A percentile compares a stretch with the other conserved stretches of the same genome.
Conservation (phyloP, 2,797 vertebrate species). For the Acipenser transmontanus region DNA sequence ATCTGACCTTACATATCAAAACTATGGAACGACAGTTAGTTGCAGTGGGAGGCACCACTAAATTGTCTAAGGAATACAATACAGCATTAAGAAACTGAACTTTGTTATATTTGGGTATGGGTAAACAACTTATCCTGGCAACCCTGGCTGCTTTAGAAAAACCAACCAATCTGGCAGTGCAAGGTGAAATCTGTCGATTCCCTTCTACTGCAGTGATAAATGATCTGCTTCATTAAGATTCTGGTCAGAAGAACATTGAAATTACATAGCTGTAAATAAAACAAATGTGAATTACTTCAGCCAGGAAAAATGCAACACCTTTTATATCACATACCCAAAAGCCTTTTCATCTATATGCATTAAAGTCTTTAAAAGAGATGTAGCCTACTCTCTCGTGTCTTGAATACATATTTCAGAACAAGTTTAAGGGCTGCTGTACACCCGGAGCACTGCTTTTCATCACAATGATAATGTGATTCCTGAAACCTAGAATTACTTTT, state of each 20-base stretch:
- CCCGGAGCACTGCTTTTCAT: no score
- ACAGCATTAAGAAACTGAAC: constrained; percentile 16
- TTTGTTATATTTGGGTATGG: constrained; percentile 23
- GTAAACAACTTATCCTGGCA: constrained; percentile 27
- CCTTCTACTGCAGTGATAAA: constrained; percentile 31
- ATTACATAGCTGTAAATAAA: constrained; percentile 39
- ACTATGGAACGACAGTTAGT: background rate
- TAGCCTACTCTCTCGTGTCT: no score
- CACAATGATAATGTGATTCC: no score
- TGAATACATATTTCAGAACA: no score
- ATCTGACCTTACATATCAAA: constrained; percentile 58
- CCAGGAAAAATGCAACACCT: background rate
- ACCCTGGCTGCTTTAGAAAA: constrained; percentile 4
- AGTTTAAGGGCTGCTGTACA: no score
- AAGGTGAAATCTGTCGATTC: constrained; percentile 50
- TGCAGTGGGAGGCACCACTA: constrained; percentile 8
- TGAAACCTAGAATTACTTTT: no score
- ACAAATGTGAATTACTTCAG: constrained; percentile 3
- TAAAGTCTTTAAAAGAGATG: no score
- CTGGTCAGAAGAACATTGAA: constrained; percentile 47
- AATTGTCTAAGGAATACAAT: constrained; percentile 22
- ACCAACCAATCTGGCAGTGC: constrained; percentile 33
- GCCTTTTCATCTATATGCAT: no score
- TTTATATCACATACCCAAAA: background rate
- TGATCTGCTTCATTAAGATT: constrained; percentile 58